Conservation (phyloP, 2,113 vertebrate species). For the Oncorhynchus clarkii region DNA sequence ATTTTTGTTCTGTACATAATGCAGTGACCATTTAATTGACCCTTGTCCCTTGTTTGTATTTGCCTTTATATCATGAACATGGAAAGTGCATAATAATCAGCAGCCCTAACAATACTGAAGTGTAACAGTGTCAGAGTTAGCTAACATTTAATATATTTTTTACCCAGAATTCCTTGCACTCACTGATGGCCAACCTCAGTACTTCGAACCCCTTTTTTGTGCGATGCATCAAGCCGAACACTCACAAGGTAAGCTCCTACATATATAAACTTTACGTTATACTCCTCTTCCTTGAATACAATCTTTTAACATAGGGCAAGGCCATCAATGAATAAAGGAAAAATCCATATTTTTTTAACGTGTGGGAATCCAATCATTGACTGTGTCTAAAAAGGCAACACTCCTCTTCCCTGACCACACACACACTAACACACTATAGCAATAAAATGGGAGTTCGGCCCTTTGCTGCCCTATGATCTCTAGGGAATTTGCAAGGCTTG, state of each 20-base stretch:
- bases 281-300: background rate
- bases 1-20: background rate
- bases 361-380: constrained; percentile 10
- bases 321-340: background rate
- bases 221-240: constrained; percentile 95
- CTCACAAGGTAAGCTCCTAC: constrained; percentile 82
- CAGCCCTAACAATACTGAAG: no score
- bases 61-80: background rate
- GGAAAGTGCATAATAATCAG: no score
- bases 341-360: background rate
- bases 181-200: constrained; percentile 90
- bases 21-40: background rate
- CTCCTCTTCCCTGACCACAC: constrained; percentile 2
- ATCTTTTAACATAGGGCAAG: background rate
- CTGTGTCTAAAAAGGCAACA: constrained; percentile 29
- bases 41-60: background rate
- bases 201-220: constrained; percentile 92
- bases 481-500: constrained; percentile 58
- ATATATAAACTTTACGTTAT: background rate
- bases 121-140: background rate
- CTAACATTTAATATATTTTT: background rate
- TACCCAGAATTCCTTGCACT: constrained; percentile 80
- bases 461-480: constrained; percentile 64
- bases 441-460: constrained; percentile 64
- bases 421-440: background rate